These are phyloP conservation scores for Chrysopilus asiliformis DNA, from an alignment of 2,888 invertebrate species.

Conservation along the genomic window DNA sequence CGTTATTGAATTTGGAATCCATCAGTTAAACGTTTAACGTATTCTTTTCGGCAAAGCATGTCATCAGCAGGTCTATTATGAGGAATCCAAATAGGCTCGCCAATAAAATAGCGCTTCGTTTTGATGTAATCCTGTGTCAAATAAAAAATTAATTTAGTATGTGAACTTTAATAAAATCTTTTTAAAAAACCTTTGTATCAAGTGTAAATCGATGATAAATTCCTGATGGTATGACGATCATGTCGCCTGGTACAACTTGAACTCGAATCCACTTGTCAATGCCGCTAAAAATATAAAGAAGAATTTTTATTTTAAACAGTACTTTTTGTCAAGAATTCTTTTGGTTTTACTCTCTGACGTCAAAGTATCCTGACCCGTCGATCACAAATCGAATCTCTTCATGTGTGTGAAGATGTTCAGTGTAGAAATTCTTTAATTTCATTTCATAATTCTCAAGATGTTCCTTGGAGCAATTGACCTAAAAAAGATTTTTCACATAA, in stretches of 20 bases:
- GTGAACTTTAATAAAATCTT: constrained; percentile 4
- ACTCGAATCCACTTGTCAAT: constrained; percentile 88
- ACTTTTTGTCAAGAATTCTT: too few relatives aligned
- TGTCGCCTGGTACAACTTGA: constrained; percentile 68
- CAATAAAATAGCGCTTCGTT: constrained; percentile 80
- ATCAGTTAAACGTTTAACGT: constrained; percentile 45
- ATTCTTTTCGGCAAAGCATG: constrained; percentile 61
- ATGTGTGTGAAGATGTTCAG: constrained; percentile 90
- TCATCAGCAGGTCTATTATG: constrained; percentile 81
- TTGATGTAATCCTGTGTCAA: constrained; percentile 54
- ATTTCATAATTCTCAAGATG: constrained; percentile 72
- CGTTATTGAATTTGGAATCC: too few relatives aligned
- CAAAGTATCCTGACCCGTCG: constrained; percentile 91
- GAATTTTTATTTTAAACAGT: too few relatives aligned
- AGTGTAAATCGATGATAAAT: constrained; percentile 94
- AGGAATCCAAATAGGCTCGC: constrained; percentile 88
- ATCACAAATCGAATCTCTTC: constrained; percentile 88
- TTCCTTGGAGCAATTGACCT: constrained; percentile 64
- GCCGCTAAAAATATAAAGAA: constrained; percentile 26
- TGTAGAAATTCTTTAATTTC: constrained; percentile 76
- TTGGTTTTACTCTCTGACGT: constrained; percentile 71
- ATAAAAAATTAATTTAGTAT: constrained; percentile 43
- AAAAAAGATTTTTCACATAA: too few relatives aligned
- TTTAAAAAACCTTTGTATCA: constrained; percentile 53
- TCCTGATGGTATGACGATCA: constrained; percentile 86